Base-by-base conservation (phyloP, 2,888 invertebrate genomes). In the Agrotis ipsilon region DNA sequence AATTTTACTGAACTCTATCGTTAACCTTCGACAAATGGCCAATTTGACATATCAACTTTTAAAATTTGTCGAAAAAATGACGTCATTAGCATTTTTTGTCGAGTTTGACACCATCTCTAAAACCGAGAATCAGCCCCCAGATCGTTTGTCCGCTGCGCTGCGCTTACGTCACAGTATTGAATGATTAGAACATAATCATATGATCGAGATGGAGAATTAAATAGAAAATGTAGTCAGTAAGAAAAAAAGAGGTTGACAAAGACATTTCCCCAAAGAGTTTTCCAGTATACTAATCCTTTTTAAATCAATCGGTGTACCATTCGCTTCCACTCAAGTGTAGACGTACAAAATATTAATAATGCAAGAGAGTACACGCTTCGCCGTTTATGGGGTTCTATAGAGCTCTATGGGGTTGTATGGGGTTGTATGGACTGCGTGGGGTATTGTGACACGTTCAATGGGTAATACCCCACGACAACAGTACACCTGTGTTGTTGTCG, bases 401-500 rank as follows among this genome's bases (percentile, higher is more conserved):
- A 51, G 51, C 11, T 57, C 11, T 71, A 64, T 68, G 70, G 84
- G 78, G 75, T 54, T 72, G 51, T 66, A 66, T 77, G 48, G 80
- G 61, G 55, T 45, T 74, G 75, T 51, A 68, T 72, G 81, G 82
- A 69, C 49, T 74, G 75, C 54, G 71, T 72, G 81, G 82, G 69
- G 82, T 67, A 84, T 86, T 85, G 83, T 85, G 74, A 75, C 73
- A 66, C 68, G 68, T 58, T 83, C 78, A 84, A 85, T 85, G 78
- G 86, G 80, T 77, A 82, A 76, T 86, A 77, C 86, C 77, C 80
- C 70, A 74, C 73, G 78, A 81, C 82, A 84, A 75, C 73, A 85
- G 64, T 78, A 79, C 83, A 86, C 85, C 86, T 85, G 85, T 82
- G 75, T 75, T 51, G 68, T 68, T 49, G 51, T 14, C 48, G 59